Evolutionary conservation across 2,113 vertebrate species (phyloP), one percentile per base, ranked within the genome.

Genomic region (Limnothrissa miodon): DNA sequence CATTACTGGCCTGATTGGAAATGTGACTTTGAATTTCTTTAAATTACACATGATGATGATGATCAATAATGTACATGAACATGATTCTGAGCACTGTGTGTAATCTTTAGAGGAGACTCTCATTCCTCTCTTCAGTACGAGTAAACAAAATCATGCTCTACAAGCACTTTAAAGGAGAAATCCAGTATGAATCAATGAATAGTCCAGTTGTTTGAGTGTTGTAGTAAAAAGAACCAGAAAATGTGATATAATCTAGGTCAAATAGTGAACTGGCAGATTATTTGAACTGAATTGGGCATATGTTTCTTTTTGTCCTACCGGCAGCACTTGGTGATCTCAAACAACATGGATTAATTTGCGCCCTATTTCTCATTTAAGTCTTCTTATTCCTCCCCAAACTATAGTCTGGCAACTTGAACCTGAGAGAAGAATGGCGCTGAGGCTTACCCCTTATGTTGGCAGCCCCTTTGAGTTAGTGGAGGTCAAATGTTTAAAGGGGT

Each of bases 401-500:
- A 8, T 11, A 17, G 66, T 33, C 4, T 17, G 10, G 66, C 66
- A 74, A 74, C 66, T 74, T 74, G 66, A 74, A 39, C 66, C 66
- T 39, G 66, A 36, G 29, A 74, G 66, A 74, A 74, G 29, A 74
- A 74, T 74, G 29, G 4, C 4, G 66, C 13, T 36, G 29, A 74
- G 29, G 29, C 66, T 84, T 82, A 82, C 83, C 79, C 87, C 82
- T 91, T 91, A 89, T 89, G 86, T 85, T 86, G 78, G 83, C 92
- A 94, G 92, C 89, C 90, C 90, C 86, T 87, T 90, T 93, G 89
- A 90, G 90, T 93, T 92, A 93, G 91, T 70, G 2, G 80, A 85
- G 93, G 92, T 94, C 93, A 93, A 80, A 87, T 89, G 87, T 94
- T 94, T 94, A 93, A 91, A 91, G 87, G 92, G 93, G 92, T 92